These are phyloP conservation scores for Ephestia elutella DNA, from an alignment of 1,140 invertebrate species.

Conservation along the genomic window DNA sequence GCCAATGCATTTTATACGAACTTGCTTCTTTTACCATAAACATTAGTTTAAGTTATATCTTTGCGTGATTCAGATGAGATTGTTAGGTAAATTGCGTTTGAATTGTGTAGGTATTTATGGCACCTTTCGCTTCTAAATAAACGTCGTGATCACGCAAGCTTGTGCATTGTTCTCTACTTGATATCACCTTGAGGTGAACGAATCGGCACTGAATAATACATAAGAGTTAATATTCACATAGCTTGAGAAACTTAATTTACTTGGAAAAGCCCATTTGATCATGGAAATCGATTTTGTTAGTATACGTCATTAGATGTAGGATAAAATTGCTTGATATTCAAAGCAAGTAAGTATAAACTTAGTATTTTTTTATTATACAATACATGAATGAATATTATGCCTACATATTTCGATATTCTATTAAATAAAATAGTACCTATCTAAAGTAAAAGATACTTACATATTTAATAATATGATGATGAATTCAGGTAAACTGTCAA, in stretches of 20 bases:
- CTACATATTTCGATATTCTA: too few species aligned
- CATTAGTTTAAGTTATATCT: not conserved
- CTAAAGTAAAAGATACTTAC: too few species aligned
- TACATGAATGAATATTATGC: too few species aligned
- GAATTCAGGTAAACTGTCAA: too few species aligned
- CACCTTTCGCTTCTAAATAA: slow-evolving; percentile 7
- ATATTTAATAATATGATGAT: too few species aligned
- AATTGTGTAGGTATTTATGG: slow-evolving; percentile 14
- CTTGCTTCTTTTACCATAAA: not conserved
- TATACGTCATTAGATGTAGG: too few species aligned
- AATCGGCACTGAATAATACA: not conserved
- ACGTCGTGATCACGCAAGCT: slow-evolving; percentile 27
- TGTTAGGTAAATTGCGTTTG: slow-evolving; percentile 15
- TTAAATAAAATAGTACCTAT: too few species aligned
- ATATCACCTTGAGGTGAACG: slow-evolving; percentile 20
- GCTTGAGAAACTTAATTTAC: not conserved
- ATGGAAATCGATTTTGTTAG: too few species aligned
- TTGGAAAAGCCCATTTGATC: not conserved
- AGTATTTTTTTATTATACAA: too few species aligned
- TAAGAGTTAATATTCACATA: not conserved
- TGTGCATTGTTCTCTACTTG: slow-evolving; percentile 6
- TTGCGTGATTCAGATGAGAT: too few species aligned
- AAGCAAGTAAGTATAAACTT: too few species aligned
- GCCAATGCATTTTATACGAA: slow-evolving; percentile 1
- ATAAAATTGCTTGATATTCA: too few species aligned